Evolutionary conservation across 2,113 vertebrate species (phyloP).

Genomic region (Eurypyga helias): DNA sequence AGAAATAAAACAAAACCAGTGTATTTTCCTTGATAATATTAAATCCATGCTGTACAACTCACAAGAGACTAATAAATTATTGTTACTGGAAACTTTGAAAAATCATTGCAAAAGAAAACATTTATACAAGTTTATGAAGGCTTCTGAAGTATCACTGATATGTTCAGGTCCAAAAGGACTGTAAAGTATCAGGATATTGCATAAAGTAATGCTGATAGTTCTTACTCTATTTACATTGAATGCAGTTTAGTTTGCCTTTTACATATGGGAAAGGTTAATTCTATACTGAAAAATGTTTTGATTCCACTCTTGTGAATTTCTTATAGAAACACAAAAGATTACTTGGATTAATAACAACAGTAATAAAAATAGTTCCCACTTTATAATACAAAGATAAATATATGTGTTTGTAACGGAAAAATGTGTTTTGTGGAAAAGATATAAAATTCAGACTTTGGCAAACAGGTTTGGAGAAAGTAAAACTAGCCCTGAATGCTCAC

Average conservation of each 20-base stretch:
- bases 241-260: constrained; percentile 13
- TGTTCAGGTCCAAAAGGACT: constrained; percentile 30
- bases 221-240: constrained; percentile 13
- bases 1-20: constrained; percentile 47
- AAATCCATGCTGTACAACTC: constrained; percentile 3
- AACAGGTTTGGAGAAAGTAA: not conserved
- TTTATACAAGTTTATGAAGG: constrained; percentile 57
- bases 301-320: constrained; percentile 21
- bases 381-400: constrained; percentile 39
- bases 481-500: not conserved
- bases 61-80: constrained; percentile 37
- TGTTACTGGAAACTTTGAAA: constrained; percentile 67
- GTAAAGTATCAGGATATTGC: constrained; percentile 60
- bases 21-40: constrained; percentile 53
- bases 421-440: not conserved
- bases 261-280: constrained; percentile 20
- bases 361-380: constrained; percentile 47
- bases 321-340: constrained; percentile 44
- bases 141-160: constrained; percentile 58
- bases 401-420: not conserved
- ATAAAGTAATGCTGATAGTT: not conserved
- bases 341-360: constrained; percentile 34
- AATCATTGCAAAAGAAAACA: constrained; percentile 65
- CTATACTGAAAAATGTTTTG: constrained; percentile 17
- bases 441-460: not conserved